Evolutionary conservation across 2,113 vertebrate genomes (phyloP).

Genomic region (Piprites chloris): DNA sequence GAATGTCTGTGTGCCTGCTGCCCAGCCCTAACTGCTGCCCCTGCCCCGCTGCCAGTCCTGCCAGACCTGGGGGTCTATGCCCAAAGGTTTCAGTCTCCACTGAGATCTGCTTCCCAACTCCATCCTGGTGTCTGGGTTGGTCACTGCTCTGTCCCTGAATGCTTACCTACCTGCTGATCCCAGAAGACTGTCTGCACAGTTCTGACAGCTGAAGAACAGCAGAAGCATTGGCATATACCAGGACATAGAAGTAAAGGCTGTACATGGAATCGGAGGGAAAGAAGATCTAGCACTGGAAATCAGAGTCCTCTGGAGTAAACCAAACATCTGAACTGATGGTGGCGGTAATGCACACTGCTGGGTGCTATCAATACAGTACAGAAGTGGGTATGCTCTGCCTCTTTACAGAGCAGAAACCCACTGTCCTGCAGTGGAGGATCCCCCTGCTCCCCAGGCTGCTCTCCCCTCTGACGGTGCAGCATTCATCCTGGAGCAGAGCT

Average conservation of each 20-base stretch:
- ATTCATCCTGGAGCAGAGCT: background rate
- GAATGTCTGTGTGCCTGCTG: accelerated
- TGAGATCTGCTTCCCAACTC: background rate
- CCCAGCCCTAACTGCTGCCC: no score
- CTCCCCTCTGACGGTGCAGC: accelerated
- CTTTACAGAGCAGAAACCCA: background rate
- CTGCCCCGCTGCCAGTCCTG: no score
- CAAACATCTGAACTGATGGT: accelerated
- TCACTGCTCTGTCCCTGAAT: no score
- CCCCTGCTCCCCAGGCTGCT: background rate
- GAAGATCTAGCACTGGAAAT: background rate
- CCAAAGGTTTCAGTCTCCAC: background rate
- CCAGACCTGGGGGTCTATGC: accelerated
- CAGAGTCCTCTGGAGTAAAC: background rate
- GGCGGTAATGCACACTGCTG: accelerated
- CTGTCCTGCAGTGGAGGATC: accelerated
- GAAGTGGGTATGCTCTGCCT: background rate
- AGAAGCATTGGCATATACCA: accelerated
- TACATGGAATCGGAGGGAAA: accelerated
- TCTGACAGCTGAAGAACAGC: background rate
- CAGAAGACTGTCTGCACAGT: accelerated
- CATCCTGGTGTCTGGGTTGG: background rate
- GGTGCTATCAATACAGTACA: background rate
- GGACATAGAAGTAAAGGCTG: background rate
- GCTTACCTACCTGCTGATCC: background rate